Base-by-base conservation (phyloP, 2,888 invertebrate species). In the Fragum sueziense region DNA sequence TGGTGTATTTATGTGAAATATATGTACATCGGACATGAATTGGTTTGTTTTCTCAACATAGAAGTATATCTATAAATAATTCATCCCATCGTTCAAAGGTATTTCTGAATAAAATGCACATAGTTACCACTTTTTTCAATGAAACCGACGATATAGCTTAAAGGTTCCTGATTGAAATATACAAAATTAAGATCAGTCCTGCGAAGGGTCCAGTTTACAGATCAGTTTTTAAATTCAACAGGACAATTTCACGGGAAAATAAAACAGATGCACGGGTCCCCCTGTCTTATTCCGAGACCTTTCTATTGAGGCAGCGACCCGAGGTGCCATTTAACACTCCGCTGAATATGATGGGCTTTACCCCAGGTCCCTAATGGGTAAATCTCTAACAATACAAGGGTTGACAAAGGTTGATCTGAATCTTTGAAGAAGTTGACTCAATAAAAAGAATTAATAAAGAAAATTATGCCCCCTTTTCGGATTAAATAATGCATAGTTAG, bases 191-290 rank as follows among this genome's bases (percentile, higher is more conserved):
- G n/a, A n/a, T n/a, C n/a, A n/a, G n/a, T n/a, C 47, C 7, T 20
- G 47, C 4, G 17, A 47, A 47, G 47, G 47, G 47, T 47, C 3
- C 22, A n/a, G 22, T 34, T 65, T 65, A 37, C 65, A 41, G 41
- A 22, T 65, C 65, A 65, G 33, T 65, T 25, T 65, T 65, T 65
- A 41, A 84, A 73, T 34, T 74, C 78, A 74, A 79, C 78, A 74
- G 74, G 74, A 52, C 51, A 41, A 68, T 34, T 74, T 57, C 57
- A 57, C 51, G 37, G 52, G 54, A 41, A 70, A 81, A 67, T 57
- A 79, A 81, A 84, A 81, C 84, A 84, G 84, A 84, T 84, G 84
- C 84, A 84, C 76, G 62, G n/a, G 65, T 52, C 65, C 70, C 70
- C 51, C 37, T 67, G 59, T 37, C 67, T 76, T 75, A 77, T 72